These are phyloP conservation scores for Cheilosia soror DNA, from an alignment of 2,888 invertebrate genomes.

Conservation along the genomic window DNA sequence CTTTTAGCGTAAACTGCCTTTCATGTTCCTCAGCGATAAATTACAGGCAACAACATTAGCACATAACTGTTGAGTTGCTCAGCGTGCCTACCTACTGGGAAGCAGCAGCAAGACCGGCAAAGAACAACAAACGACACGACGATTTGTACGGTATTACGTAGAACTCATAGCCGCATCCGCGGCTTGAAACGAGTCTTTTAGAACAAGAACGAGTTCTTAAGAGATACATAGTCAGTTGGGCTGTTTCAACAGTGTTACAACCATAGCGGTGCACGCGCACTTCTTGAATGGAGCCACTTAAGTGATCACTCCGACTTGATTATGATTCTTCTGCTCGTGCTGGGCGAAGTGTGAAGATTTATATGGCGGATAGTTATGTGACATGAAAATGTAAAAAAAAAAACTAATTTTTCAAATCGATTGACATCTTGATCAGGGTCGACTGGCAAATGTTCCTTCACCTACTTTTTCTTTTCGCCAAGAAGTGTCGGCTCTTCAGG, in stretches of 20 bases:
- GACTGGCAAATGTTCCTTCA: conserved; percentile 37
- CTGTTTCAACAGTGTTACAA: conserved; percentile 9
- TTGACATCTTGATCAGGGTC: conserved; percentile 19
- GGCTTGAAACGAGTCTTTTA: conserved; percentile 52
- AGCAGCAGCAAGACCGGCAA: conserved; percentile 22
- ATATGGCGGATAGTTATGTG: conserved; percentile 28
- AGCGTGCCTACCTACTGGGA: conserved; percentile 41
- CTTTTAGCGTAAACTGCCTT: not conserved
- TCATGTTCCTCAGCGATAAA: conserved; percentile 19
- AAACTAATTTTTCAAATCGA: not conserved
- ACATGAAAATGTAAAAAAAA: not conserved
- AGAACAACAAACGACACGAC: conserved; percentile 24
- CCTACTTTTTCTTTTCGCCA: conserved; percentile 27
- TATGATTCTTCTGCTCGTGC: conserved; percentile 23
- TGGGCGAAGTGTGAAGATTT: conserved; percentile 44
- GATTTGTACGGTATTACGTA: conserved; percentile 44
- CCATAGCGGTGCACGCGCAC: conserved; percentile 37
- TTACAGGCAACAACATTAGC: conserved; percentile 29
- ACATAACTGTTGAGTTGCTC: conserved; percentile 40
- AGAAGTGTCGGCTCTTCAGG: conserved; percentile 22
- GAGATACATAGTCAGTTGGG: not conserved
- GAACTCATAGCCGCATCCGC: conserved; percentile 7
- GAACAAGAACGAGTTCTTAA: conserved; percentile 46
- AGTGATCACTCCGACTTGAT: conserved; percentile 32
- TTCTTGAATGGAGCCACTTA: conserved; percentile 29